Conservation (phyloP, 2,797 vertebrate genomes). For the Spinus olivaceus region DNA sequence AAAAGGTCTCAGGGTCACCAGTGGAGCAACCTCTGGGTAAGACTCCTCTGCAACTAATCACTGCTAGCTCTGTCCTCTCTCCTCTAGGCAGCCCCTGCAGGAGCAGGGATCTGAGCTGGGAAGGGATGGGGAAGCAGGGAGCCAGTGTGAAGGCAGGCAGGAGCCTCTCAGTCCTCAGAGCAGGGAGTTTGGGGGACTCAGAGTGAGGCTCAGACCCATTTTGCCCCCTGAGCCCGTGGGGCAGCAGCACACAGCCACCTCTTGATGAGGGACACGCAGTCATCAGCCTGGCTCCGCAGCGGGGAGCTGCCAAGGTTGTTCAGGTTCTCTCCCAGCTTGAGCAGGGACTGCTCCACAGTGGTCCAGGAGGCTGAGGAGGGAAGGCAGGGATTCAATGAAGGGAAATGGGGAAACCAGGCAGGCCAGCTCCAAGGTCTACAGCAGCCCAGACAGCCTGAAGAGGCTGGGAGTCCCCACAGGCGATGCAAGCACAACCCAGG, state of each 20-base stretch:
- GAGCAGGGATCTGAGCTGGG: not conserved
- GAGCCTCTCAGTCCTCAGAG: not conserved
- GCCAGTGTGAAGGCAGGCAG: not conserved
- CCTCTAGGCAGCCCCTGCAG: not conserved
- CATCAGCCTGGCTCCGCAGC: conserved; percentile 84
- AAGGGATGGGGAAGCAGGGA: not conserved
- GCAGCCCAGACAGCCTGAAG: not conserved
- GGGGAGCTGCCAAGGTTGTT: conserved; percentile 77
- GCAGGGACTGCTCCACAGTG: conserved; percentile 86
- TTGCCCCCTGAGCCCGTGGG: rapidly evolving
- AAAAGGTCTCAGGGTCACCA: not conserved
- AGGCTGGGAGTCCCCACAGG: not conserved
- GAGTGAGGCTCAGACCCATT: not conserved
- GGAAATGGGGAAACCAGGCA: not conserved
- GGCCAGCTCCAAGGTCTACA: not conserved
- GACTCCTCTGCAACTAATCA: not conserved
- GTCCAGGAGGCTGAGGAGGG: conserved; percentile 85
- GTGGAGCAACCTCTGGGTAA: not conserved
- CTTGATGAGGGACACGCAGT: conserved; percentile 86
- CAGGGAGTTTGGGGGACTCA: not conserved
- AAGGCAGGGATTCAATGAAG: not conserved
- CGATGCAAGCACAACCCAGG: not conserved
- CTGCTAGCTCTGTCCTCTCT: not conserved
- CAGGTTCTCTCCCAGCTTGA: conserved; percentile 84
- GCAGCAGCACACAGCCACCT: conserved; percentile 72